Percentiles rank a stretch among this genome's conserved stretches.
phyloP scores from a whole-genome alignment of 2,113 vertebrate genomes.

The Picathartes gymnocephalus region DNA sequence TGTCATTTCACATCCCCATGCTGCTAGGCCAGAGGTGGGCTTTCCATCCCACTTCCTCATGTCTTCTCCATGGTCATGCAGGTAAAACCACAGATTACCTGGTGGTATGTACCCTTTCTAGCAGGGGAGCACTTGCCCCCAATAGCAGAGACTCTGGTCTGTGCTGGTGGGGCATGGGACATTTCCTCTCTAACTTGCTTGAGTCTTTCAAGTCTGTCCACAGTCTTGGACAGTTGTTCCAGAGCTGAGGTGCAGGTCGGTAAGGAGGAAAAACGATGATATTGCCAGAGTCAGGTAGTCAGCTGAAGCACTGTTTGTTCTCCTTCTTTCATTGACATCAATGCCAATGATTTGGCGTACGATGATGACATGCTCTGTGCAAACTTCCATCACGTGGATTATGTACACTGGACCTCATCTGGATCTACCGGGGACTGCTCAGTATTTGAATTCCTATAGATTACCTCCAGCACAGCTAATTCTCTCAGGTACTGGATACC shows the following conservation, averaged over 20 bases:
- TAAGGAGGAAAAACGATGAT: neutral
- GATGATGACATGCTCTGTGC: neutral
- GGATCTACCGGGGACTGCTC: neutral
- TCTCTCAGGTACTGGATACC: neutral
- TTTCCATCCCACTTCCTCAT: neutral
- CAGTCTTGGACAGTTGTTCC: neutral
- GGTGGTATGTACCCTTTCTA: neutral
- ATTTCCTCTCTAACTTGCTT: neutral
- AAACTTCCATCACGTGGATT: neutral
- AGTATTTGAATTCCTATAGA: neutral
- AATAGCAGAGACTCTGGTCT: neutral
- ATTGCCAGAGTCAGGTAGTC: neutral
- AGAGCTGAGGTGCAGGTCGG: neutral
- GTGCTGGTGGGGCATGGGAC: neutral
- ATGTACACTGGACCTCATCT: neutral
- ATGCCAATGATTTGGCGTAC: neutral
- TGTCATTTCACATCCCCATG: neutral
- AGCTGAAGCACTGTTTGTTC: neutral
- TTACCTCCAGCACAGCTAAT: neutral
- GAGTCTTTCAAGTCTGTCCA: neutral
- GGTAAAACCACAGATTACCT: neutral
- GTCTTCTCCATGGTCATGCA: neutral
- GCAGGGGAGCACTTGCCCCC: neutral
- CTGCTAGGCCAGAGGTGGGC: neutral
- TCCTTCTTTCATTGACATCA: neutral